These are phyloP conservation scores for Gobionotothen gibberifrons DNA, from an alignment of 2,797 vertebrate genomes.

Conservation along the genomic window DNA sequence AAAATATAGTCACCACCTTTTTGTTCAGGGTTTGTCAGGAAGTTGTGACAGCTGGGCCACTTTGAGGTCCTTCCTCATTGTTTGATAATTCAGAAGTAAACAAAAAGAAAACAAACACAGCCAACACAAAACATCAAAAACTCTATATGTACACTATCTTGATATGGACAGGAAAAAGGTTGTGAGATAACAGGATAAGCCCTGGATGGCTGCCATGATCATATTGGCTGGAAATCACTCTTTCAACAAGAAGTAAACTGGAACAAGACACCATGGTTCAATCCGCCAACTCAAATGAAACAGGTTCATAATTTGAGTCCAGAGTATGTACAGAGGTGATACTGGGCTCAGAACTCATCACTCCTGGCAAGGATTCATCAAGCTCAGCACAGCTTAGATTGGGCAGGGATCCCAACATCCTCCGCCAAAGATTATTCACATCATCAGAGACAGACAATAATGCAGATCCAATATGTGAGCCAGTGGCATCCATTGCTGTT, in stretches of 20 bases:
- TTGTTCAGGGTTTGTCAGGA: slow-evolving; percentile 59
- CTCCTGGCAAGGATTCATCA: not conserved
- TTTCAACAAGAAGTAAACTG: slow-evolving; percentile 21
- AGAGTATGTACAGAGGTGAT: slow-evolving; percentile 8
- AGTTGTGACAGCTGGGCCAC: slow-evolving; percentile 66
- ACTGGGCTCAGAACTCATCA: slow-evolving; percentile 14
- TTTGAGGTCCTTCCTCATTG: slow-evolving; percentile 66
- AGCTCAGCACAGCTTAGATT: not conserved
- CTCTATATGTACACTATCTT: slow-evolving; percentile 50
- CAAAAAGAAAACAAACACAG: slow-evolving; percentile 51
- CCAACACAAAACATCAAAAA: slow-evolving; percentile 56
- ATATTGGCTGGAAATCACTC: slow-evolving; percentile 38
- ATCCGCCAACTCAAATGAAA: slow-evolving; percentile 16
- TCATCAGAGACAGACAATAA: not conserved
- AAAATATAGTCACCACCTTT: slow-evolving; percentile 24
- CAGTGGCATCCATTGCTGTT: not conserved
- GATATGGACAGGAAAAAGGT: slow-evolving; percentile 57
- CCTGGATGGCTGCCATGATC: slow-evolving; percentile 54
- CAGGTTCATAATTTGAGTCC: slow-evolving; percentile 24
- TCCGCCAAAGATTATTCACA: not conserved
- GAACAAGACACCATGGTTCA: slow-evolving; percentile 10
- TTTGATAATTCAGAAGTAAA: slow-evolving; percentile 62
- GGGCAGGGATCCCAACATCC: slow-evolving; percentile 1
- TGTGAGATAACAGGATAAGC: slow-evolving; percentile 65
- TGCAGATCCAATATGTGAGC: not conserved